Conservation (phyloP, 2,797 vertebrate species). For the Alauda arvensis region DNA sequence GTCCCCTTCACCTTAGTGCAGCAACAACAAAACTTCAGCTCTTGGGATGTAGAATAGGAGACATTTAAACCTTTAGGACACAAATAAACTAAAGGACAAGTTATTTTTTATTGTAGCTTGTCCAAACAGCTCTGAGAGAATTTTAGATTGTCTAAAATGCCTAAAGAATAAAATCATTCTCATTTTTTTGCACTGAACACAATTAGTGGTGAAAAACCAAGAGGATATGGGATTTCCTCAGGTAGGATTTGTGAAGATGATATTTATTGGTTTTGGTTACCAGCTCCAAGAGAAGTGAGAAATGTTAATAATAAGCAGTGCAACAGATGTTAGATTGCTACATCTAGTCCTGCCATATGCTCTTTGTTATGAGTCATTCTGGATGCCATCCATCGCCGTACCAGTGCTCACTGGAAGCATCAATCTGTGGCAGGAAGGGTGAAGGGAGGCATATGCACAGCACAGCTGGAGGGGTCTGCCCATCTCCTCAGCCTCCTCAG, state of each 20-base stretch:
- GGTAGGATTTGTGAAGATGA: background rate
- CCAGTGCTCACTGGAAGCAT: slow-evolving; percentile 31
- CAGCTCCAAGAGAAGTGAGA: slow-evolving; percentile 24
- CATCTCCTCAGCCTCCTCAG: background rate
- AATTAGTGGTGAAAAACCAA: background rate
- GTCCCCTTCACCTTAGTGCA: background rate
- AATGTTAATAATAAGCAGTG: slow-evolving; percentile 17
- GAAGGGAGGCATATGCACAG: slow-evolving; percentile 2
- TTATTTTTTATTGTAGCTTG: background rate
- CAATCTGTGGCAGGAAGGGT: slow-evolving; percentile 14
- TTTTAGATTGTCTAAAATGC: background rate
- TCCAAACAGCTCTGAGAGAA: background rate
- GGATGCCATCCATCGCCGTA: slow-evolving; percentile 37
- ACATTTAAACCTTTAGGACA: background rate
- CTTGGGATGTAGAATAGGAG: background rate
- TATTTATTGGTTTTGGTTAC: slow-evolving; percentile 17
- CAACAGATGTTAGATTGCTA: slow-evolving; percentile 59
- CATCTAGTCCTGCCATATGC: slow-evolving; percentile 36
- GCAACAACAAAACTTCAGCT: background rate
- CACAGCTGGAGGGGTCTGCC: slow-evolving; percentile 24
- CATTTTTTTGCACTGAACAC: background rate
- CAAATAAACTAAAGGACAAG: background rate
- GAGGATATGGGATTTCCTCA: slow-evolving; percentile 18
- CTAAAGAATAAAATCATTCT: background rate
- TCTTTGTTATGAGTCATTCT: slow-evolving; percentile 59